Conservation (phyloP, 2,797 vertebrate species). For the Enteromius thamalakanensis region DNA sequence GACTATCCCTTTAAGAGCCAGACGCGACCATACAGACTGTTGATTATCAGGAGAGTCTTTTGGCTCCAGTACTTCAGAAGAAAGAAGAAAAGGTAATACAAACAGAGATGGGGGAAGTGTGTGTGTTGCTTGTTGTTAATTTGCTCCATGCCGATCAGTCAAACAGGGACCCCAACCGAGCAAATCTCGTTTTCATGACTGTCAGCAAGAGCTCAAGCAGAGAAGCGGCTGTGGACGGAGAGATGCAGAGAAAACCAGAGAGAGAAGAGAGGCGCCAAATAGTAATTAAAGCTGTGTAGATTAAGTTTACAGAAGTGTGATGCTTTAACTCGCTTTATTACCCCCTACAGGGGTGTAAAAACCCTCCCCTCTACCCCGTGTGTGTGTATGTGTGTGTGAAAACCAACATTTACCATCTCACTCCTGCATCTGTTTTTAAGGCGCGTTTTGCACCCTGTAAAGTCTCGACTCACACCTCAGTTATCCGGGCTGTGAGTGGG, state of each 20-base stretch:
- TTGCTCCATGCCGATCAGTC: constrained; percentile 74
- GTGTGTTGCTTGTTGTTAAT: constrained; percentile 65
- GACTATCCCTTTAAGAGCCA: constrained; percentile 15
- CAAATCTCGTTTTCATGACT: constrained; percentile 66
- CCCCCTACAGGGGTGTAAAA: constrained; percentile 62
- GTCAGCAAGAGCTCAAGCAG: constrained; percentile 38
- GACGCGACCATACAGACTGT: constrained; percentile 9
- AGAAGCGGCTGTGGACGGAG: background rate
- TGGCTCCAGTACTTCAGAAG: constrained; percentile 56
- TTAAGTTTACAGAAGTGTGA: constrained; percentile 81
- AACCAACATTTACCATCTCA: constrained; percentile 50
- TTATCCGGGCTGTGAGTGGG: background rate
- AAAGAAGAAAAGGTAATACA: constrained; percentile 68
- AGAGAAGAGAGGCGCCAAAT: constrained; percentile 73
- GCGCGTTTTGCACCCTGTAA: constrained; percentile 2
- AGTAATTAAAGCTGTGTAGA: constrained; percentile 80
- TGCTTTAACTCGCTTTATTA: constrained; percentile 76
- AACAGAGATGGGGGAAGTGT: constrained; percentile 68
- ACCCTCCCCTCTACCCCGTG: constrained; percentile 34
- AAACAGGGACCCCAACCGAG: constrained; percentile 70
- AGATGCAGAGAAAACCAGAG: constrained; percentile 23
- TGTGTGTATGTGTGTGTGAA: constrained; percentile 48
- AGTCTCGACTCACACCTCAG: constrained; percentile 12
- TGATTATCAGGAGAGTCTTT: constrained; percentile 51
- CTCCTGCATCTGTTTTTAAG: constrained; percentile 38